Conservation (phyloP, 2,888 invertebrate genomes). For the Orthosia gothica region DNA sequence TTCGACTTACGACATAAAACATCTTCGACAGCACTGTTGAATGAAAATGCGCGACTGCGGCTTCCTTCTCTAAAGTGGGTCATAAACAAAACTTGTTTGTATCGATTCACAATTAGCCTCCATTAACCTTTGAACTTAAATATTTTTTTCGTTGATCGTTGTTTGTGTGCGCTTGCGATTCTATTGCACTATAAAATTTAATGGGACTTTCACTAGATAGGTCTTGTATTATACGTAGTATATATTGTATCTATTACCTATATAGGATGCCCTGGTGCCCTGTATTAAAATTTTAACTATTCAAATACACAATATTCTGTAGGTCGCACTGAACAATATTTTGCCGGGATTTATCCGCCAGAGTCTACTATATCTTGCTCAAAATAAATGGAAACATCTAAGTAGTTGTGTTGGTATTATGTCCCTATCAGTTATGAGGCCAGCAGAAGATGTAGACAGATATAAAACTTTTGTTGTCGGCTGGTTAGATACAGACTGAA, state of each 20-base stretch:
- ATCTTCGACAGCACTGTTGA: constrained; percentile 13
- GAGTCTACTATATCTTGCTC: neutral
- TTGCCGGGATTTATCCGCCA: neutral
- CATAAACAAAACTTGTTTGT: constrained; percentile 60
- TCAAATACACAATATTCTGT: neutral
- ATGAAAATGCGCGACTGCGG: constrained; percentile 33
- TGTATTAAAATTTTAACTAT: neutral
- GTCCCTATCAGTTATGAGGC: constrained; percentile 22
- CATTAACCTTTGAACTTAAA: constrained; percentile 63
- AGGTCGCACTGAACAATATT: neutral
- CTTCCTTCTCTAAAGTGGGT: constrained; percentile 43
- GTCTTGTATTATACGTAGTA: neutral
- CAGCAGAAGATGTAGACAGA: constrained; percentile 27
- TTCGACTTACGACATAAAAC: neutral
- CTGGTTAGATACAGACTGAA: constrained; percentile 45
- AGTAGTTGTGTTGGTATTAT: neutral
- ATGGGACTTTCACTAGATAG: constrained; percentile 59
- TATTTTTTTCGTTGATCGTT: constrained; percentile 35
- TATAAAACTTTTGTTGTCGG: constrained; percentile 39
- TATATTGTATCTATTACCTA: no score
- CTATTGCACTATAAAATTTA: constrained; percentile 50
- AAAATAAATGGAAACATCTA: constrained; percentile 10
- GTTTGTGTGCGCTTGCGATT: constrained; percentile 46
- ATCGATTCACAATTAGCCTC: constrained; percentile 61
- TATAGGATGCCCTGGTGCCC: no score